phyloP scores from a whole-genome alignment of 2,888 invertebrate species.

The Thymelicus sylvestris region DNA sequence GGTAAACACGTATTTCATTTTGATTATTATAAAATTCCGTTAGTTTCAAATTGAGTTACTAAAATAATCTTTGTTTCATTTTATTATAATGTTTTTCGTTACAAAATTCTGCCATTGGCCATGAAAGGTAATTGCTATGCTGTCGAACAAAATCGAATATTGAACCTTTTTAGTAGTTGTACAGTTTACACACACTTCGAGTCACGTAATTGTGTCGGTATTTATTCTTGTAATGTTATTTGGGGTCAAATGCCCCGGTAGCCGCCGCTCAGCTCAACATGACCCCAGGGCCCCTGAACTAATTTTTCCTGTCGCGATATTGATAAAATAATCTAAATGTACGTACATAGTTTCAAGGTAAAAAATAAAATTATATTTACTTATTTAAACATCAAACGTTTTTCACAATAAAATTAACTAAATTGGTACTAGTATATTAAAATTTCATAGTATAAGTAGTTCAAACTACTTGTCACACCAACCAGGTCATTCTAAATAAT shows the following conservation, averaged over 20 bases:
- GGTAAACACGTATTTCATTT: slow-evolving; percentile 15
- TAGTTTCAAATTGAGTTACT: neutral
- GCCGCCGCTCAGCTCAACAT: slow-evolving; percentile 33
- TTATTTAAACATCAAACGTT: no score
- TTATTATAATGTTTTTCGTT: neutral
- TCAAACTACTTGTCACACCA: no score
- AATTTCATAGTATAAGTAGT: no score
- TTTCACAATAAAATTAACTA: no score
- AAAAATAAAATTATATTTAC: neutral
- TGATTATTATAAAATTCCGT: neutral
- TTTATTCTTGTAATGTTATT: neutral
- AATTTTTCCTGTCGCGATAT: slow-evolving; percentile 37
- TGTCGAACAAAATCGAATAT: no score
- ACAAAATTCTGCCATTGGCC: no score
- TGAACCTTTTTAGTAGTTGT: no score
- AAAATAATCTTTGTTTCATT: no score
- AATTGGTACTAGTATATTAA: no score
- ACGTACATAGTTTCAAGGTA: neutral
- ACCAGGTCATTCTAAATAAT: no score
- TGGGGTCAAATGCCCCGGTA: slow-evolving; percentile 31
- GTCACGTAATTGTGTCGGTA: neutral
- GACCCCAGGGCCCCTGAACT: slow-evolving; percentile 42
- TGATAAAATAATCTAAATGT: neutral
- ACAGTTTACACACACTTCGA: neutral
- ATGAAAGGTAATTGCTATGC: no score